Evolutionary conservation across 1,140 invertebrate species (phyloP).

Genomic region (Pseudomyrmex sp.): DNA sequence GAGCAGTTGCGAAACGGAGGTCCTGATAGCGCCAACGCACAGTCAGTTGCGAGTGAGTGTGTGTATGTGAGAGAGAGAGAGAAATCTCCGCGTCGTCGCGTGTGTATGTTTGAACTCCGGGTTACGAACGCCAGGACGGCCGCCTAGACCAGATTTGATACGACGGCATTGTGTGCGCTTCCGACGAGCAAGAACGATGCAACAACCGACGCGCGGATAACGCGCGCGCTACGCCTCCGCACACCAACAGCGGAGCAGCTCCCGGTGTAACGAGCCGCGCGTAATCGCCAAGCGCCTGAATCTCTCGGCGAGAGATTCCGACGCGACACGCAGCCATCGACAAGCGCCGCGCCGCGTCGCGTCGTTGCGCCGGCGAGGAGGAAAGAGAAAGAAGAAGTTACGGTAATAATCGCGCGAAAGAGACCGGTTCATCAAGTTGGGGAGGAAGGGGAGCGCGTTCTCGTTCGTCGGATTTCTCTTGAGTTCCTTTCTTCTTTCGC

Average conservation of each 20-base stretch:
- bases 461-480: not conserved
- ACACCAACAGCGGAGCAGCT: not conserved
- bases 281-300: conserved; percentile 38
- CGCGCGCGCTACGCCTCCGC: not conserved
- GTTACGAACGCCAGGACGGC: conserved; percentile 49
- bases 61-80: not conserved
- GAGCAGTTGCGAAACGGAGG: conserved; percentile 75
- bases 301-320: not conserved
- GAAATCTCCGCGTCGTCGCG: conserved; percentile 62
- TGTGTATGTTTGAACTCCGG: conserved; percentile 39
- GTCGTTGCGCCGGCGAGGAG: not conserved
- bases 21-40: conserved; percentile 71
- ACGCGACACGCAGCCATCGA: conserved; percentile 17
- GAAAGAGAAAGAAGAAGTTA: not conserved
- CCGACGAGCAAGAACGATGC: conserved; percentile 54
- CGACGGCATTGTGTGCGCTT: conserved; percentile 44
- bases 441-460: not conserved
- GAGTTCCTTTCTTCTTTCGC: conserved; percentile 20
- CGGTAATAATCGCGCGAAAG: conserved; percentile 2
- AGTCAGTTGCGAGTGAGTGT: conserved; percentile 34
- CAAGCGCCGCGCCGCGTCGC: not conserved
- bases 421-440: not conserved
- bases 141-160: conserved; percentile 61
- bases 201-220: conserved; percentile 23
- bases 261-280: conserved; percentile 46